phyloP scores from a whole-genome alignment of 2,797 vertebrate species.

The Eurystomus glaucurus region DNA sequence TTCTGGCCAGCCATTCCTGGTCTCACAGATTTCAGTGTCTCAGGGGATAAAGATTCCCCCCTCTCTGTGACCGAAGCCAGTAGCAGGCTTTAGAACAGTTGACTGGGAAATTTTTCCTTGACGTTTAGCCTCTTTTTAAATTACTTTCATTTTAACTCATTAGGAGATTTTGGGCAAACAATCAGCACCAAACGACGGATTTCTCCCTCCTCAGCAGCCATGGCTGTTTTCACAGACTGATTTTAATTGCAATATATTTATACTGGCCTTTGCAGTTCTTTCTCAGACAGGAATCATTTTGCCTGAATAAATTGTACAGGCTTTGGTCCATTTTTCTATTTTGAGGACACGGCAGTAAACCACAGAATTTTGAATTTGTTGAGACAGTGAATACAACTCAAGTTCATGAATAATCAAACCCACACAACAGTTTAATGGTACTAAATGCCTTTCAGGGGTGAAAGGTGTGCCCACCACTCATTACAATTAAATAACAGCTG shows the following conservation, averaged over 20 bases:
- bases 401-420: constrained; percentile 9
- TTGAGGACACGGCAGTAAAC: background rate
- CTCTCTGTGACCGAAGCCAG: background rate
- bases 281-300: background rate
- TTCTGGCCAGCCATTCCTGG: background rate
- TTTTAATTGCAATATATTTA: constrained; percentile 46
- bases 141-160: constrained; percentile 15
- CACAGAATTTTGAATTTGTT: background rate
- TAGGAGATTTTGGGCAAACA: background rate
- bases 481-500: background rate
- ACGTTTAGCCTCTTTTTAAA: background rate
- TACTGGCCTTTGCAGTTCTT: background rate
- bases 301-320: background rate
- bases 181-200: background rate
- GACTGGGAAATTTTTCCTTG: background rate
- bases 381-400: background rate
- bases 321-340: background rate
- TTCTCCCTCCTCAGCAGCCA: background rate
- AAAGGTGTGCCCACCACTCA: background rate
- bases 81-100: background rate
- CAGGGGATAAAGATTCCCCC: background rate
- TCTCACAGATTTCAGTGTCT: background rate
- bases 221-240: background rate
- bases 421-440: background rate
- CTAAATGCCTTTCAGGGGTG: background rate